Evolutionary conservation across 2,888 invertebrate genomes (phyloP), one percentile per base, ranked within the genome.

Genomic region (Hirtodrosophila duncani): DNA sequence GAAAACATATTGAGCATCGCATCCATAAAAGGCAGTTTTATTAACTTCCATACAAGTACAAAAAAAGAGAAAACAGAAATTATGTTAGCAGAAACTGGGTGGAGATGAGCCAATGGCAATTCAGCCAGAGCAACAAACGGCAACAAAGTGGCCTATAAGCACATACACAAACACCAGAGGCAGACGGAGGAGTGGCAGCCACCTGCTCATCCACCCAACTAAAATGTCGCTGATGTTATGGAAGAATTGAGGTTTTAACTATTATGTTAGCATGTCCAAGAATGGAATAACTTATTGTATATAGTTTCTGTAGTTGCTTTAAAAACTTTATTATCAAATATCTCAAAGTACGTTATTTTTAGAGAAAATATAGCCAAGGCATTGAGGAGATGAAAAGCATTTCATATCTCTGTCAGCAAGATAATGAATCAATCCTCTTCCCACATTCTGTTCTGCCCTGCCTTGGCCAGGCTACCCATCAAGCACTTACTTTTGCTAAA

Each of bases 1-100:
- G 77, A 75, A 72, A 72, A 79, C 71, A 75, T 72, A 72, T 72
- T 79, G 71, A 70, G 71, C 77, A 52, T 51, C 70, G 62, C 68
- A 18, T 17, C 77, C 80, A 72, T 72, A 79, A 72, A 71, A 72
- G 80, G 42, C 71, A 61, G 77, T 75, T 72, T 79, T 72, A 72
- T 72, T 79, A 70, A 79, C 71, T 79, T 65, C 71, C 56, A 50
- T 64, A 62, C 62, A 67, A 67, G 79, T 63, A 51, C 50, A 16
- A 8, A 26, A 45, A 56, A 17, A 18, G 13, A 36, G 17, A 7
- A 23, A 11, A 2, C 14, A 4, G 26, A 43, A 20, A 16, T 9
- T 20, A 6, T 9, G 20, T 11, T 7, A n/a, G 7, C 10, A 11
- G 48, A 26, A 13, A 13, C 48, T 16, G 34, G 34, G 48, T 9